Evolutionary conservation across 2,113 vertebrate species (phyloP).

Genomic region (Cottus gobio): DNA sequence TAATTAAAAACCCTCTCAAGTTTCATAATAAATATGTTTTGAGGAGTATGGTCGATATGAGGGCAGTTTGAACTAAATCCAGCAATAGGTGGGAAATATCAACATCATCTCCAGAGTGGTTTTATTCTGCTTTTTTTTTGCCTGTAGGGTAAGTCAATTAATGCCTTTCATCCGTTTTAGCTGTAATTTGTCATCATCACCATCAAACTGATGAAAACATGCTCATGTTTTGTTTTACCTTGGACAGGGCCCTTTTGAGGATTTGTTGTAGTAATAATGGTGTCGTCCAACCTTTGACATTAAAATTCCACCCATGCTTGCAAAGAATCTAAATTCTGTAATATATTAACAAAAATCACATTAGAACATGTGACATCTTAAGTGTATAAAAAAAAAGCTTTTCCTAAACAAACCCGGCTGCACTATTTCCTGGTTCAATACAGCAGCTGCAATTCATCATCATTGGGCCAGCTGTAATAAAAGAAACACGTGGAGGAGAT

Average conservation of each 20-base stretch:
- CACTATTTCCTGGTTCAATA: neutral
- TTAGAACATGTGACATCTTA: neutral
- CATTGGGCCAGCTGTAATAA: neutral
- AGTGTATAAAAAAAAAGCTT: neutral
- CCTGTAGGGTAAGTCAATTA: neutral
- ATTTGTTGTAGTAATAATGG: neutral
- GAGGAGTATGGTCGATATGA: neutral
- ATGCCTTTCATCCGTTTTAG: neutral
- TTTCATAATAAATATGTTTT: neutral
- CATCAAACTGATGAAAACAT: neutral
- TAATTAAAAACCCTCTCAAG: neutral
- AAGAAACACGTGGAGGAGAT: slow-evolving; percentile 3
- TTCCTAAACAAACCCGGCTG: neutral
- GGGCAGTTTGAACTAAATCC: neutral
- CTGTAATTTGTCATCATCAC: neutral
- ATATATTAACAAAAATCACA: neutral
- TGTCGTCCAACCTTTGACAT: neutral
- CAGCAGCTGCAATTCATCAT: neutral
- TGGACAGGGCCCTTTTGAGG: neutral
- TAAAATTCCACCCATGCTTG: neutral
- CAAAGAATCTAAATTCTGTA: neutral
- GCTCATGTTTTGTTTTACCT: neutral
- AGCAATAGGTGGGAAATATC: neutral
- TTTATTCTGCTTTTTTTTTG: neutral
- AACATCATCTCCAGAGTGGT: neutral